Base-by-base conservation (phyloP, 2,888 invertebrate species). In the Horisme vitalbata region DNA sequence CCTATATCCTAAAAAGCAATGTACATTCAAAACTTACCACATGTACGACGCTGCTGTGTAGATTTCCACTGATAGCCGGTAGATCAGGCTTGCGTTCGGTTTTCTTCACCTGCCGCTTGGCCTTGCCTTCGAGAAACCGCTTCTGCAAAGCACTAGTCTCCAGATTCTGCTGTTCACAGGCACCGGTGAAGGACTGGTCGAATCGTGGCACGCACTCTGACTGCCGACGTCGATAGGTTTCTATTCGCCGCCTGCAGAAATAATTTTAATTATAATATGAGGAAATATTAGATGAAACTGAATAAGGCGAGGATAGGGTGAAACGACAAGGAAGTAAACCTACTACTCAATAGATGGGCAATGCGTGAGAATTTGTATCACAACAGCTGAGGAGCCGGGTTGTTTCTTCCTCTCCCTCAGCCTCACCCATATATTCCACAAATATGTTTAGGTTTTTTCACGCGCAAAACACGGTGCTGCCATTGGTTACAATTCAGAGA, bases 131-230 rank as follows among this genome's bases (percentile, higher is more conserved):
- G 66, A 97, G 92, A 83, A 94, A 97, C 57, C 96, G 93, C 83
- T 97, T 97, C 80, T 96, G 96, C 55, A 98, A 91, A 57, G 95
- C 93, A 62, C 94, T 91, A 23, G 97, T 97, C 81, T 97, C 97
- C 85, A 97, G 93, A 65, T 95, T 94, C 79, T 97, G 96, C 78
- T 97, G 97, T 73, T 97, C 97, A 88, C 96, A 96, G 52, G 95
- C 92, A 26, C 95, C 95, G 75, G 92, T 95, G 83, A 96, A 95
- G 57, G 96, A 94, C 76, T 96, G 96, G 76, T 96, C 96, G 87
- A 95, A 97, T 54, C 97, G 92, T 52, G 96, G 96, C 75, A 95
- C 94, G 77, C 95, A 95, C 75, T 96, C 96, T 61, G 92, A 94
- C 79, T 97, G 97, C 54, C 96, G 93, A 36, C 95, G 92, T 39